Evolutionary conservation across 92 coral and sea anemone species (phyloP).

Genomic region (Epizoanthus illoricatus): DNA sequence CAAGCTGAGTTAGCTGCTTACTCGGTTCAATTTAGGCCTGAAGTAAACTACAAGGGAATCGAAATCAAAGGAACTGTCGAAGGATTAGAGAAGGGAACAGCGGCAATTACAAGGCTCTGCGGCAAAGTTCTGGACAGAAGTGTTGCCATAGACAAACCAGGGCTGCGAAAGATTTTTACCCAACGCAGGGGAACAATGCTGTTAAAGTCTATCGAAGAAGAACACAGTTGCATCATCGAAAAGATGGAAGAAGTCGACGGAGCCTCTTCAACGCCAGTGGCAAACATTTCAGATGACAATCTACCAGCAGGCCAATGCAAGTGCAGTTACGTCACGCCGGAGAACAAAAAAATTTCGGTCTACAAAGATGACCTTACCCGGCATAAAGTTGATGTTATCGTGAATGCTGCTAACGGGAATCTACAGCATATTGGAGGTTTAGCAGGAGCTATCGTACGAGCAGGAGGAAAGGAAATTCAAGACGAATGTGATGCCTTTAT

Average conservation of each 20-base stretch:
- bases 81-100: background rate
- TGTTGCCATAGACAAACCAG: conserved; percentile 43
- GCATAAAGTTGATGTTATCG: conserved; percentile 59
- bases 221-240: conserved; percentile 45
- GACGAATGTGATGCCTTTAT: conserved; percentile 45
- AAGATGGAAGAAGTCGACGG: background rate
- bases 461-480: conserved; percentile 58
- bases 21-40: conserved; percentile 3
- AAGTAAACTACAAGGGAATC: conserved; percentile 12
- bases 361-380: conserved; percentile 66
- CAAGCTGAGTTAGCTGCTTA: conserved; percentile 1
- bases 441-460: conserved; percentile 49
- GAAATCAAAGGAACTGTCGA: conserved; percentile 11
- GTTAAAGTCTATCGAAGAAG: conserved; percentile 44
- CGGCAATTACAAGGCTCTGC: background rate
- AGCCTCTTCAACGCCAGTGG: background rate
- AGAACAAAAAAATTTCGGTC: conserved; percentile 34
- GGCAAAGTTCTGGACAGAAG: conserved; percentile 17
- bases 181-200: conserved; percentile 32
- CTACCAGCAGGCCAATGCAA: background rate
- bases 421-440: conserved; percentile 58
- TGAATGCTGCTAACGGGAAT: conserved; percentile 61
- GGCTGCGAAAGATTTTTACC: conserved; percentile 42
- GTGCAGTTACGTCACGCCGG: conserved; percentile 16
- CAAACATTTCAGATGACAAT: background rate